A percentile compares a stretch with the other conserved stretches of the same genome.
Evolutionary conservation across 2,888 invertebrate genomes (phyloP).

Genomic region (Ochlodes sylvanus): DNA sequence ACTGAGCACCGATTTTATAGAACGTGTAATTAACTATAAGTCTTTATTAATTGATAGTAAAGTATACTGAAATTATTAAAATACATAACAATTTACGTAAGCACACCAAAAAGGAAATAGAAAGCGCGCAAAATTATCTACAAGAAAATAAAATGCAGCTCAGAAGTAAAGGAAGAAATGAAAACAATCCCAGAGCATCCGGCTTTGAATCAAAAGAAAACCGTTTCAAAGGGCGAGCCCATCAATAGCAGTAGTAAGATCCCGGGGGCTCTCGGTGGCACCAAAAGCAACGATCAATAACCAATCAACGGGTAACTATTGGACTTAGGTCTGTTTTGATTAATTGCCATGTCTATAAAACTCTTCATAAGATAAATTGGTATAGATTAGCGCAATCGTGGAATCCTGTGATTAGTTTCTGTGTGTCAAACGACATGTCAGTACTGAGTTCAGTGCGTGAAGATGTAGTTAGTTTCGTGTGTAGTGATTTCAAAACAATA

Average conservation of each 20-base stretch:
- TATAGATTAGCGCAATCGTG: too few species aligned
- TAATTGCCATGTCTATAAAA: conserved; percentile 54
- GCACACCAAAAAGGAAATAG: not conserved
- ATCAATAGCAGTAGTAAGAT: conserved; percentile 45
- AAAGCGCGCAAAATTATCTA: not conserved
- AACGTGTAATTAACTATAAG: too few species aligned
- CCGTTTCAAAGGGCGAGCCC: conserved; percentile 19
- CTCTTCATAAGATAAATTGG: too few species aligned
- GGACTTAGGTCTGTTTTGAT: conserved; percentile 61
- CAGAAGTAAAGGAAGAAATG: not conserved
- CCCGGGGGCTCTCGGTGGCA: conserved; percentile 48
- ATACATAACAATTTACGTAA: not conserved
- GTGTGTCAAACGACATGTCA: too few species aligned
- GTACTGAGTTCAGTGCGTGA: too few species aligned
- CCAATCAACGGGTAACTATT: conserved; percentile 74
- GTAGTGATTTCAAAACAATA: too few species aligned
- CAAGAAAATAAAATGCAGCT: conserved; percentile 2
- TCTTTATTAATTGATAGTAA: too few species aligned
- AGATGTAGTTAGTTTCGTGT: too few species aligned
- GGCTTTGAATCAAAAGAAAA: conserved; percentile 20
- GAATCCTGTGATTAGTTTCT: too few species aligned
- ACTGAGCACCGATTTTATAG: too few species aligned
- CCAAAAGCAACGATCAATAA: conserved; percentile 72
- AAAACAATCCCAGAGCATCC: conserved; percentile 10
- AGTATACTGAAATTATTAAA: too few species aligned